phyloP scores from a whole-genome alignment of 2,113 vertebrate species.

The Platichthys flesus region DNA sequence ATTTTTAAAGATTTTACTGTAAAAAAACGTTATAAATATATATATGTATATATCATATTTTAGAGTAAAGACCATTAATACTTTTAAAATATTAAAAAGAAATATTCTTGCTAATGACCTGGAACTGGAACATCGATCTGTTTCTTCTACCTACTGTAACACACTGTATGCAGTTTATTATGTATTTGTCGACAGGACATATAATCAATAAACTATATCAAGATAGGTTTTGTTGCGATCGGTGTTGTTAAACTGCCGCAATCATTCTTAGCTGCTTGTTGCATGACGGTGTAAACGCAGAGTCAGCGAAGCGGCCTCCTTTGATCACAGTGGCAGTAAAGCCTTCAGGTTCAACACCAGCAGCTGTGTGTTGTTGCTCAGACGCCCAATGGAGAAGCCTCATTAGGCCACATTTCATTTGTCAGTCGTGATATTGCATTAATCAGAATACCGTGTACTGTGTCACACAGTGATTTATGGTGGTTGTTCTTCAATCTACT shows the following conservation, averaged over 20 bases:
- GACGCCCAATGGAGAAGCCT: constrained; percentile 56
- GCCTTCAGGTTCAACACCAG: constrained; percentile 37
- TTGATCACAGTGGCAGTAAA: constrained; percentile 42
- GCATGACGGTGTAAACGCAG: constrained; percentile 27
- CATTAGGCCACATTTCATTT: constrained; percentile 70
- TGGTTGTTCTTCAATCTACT: constrained; percentile 62
- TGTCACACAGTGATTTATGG: constrained; percentile 72
- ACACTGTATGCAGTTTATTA: not conserved
- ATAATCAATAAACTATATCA: constrained; percentile 2
- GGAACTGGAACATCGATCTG: not conserved
- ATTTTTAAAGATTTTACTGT: not conserved
- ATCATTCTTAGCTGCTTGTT: constrained; percentile 25
- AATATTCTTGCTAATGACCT: not conserved
- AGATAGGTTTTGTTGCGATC: constrained; percentile 5
- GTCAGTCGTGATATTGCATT: constrained; percentile 62
- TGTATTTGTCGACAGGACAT: not conserved
- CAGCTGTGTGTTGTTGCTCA: constrained; percentile 51
- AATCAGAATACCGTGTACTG: constrained; percentile 47
- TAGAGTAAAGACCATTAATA: too few relatives aligned
- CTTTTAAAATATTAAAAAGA: not conserved
- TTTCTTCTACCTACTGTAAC: not conserved
- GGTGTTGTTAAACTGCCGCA: not conserved
- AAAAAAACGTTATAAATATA: not conserved
- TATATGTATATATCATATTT: not conserved
- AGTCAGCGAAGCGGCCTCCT: constrained; percentile 32